Evolutionary conservation across 30 jellyfish, hydroid and myxozoan genomes (phyloP).

Genomic region (Aurelia aurita complex sp. Pacific): DNA sequence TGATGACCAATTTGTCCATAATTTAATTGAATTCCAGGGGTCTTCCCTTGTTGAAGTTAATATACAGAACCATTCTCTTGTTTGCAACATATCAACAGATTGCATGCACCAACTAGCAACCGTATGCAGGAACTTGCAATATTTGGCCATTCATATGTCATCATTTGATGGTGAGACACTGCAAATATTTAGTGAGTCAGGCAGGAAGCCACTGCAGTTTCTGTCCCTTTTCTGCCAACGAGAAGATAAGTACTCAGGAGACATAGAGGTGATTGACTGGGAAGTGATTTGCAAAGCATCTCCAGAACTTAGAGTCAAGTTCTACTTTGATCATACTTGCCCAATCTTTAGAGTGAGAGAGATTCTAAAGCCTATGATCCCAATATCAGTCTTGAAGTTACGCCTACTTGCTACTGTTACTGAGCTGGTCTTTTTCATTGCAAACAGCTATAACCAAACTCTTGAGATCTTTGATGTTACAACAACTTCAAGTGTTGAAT

Average conservation of each 20-base stretch:
- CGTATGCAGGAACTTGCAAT: conserved; percentile 25
- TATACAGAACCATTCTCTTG: conserved; percentile 43
- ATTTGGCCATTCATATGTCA: conserved; percentile 35
- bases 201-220: conserved; percentile 19
- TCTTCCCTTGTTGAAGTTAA: conserved; percentile 8
- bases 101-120: conserved; percentile 28
- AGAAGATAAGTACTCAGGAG: conserved; percentile 45
- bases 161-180: conserved; percentile 51
- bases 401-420: conserved; percentile 61
- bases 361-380: conserved; percentile 48
- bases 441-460: conserved; percentile 34
- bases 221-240: conserved; percentile 51
- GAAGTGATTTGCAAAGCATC: conserved; percentile 13
- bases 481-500: conserved; percentile 56
- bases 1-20: conserved; percentile 9
- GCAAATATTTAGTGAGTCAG: conserved; percentile 15
- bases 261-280: conserved; percentile 51
- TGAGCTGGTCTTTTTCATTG: conserved; percentile 36
- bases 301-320: conserved; percentile 36
- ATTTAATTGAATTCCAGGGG: conserved; percentile 23
- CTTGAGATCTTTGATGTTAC: conserved; percentile 46
- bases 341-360: conserved; percentile 43
- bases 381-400: conserved; percentile 46
- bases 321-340: conserved; percentile 61
- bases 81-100: conserved; percentile 42